Conservation (phyloP, 1,140 invertebrate species). For the Anthonomus grandis region DNA sequence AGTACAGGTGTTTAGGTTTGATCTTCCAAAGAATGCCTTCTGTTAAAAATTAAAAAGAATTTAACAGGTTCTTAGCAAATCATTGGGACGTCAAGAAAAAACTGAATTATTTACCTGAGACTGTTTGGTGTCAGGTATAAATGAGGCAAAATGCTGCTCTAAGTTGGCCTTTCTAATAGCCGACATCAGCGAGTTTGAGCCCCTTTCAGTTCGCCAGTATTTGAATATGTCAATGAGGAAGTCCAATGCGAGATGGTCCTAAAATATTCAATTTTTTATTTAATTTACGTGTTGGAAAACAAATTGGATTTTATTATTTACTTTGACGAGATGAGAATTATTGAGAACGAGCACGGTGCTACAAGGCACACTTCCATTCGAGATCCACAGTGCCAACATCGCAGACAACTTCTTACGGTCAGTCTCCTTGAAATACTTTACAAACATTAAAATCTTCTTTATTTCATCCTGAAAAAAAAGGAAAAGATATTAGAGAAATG, state of each 20-base stretch:
- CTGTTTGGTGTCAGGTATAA: slow-evolving; percentile 89
- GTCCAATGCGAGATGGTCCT: slow-evolving; percentile 86
- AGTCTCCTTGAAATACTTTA: slow-evolving; percentile 87
- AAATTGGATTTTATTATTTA: slow-evolving; percentile 2
- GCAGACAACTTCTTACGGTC: slow-evolving; percentile 89
- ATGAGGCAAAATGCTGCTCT: slow-evolving; percentile 84
- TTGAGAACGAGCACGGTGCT: slow-evolving; percentile 78
- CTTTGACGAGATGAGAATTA: slow-evolving; percentile 89
- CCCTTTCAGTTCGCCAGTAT: slow-evolving; percentile 88
- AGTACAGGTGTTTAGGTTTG: slow-evolving; percentile 24
- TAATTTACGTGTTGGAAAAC: too few species aligned
- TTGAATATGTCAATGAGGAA: slow-evolving; percentile 90
- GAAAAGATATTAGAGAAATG: background rate
- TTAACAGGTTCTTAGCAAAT: background rate
- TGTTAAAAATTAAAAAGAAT: background rate
- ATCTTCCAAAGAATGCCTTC: slow-evolving; percentile 8
- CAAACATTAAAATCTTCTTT: slow-evolving; percentile 92
- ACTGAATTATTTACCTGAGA: slow-evolving; percentile 63
- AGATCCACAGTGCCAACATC: slow-evolving; percentile 91
- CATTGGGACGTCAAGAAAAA: background rate
- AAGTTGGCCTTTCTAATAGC: slow-evolving; percentile 86
- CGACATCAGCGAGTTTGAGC: slow-evolving; percentile 78
- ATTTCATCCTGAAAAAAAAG: slow-evolving; percentile 91
- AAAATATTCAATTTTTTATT: background rate
- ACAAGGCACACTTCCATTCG: slow-evolving; percentile 82